Evolutionary conservation across 2,113 vertebrate genomes (phyloP), one percentile per base, ranked within the genome.

Genomic region (Brienomyrus brachyistius): DNA sequence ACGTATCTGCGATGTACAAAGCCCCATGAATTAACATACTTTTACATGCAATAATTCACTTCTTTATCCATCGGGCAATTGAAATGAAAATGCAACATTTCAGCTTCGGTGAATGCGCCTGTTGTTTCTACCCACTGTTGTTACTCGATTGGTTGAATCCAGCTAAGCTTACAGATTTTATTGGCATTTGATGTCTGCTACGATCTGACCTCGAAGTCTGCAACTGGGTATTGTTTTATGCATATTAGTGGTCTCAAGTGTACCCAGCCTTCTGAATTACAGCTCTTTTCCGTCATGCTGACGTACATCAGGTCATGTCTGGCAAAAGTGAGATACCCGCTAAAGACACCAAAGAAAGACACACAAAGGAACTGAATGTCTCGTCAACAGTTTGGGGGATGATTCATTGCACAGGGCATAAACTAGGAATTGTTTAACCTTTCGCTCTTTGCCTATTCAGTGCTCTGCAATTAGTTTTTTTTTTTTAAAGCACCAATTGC

Each of bases 231-330:
- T 43, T 43, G 43, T 47, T 85, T 85, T 23, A 85, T n/a, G 47
- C 21, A 86, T 27, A 48, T 48, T 48, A 86, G 10, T 27, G 31
- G 17, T 80, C 35, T 80, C 35, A 43, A 17, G n/a, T 51, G 7
- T 23, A n/a, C 19, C 83, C 83, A 0, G 1, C 23, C 21, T 27
- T 51, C 62, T 27, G 21, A 48, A 86, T 21, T 15, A 31, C n/a
- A 13, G 83, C 43, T 27, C 10, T 10, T 47, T 50, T 15, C 19
- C 40, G 40, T 54, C 80, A 27, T 48, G 19, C 17, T 21, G 84
- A 62, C 23, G 27, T 85, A 86, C 84, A 85, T 89, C 89, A 89
- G n/a, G 27, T 47, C 52, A 70, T 80, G 66, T 77, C 62, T 77
- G n/a, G 45, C 21, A 48, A 80, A 27, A 21, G 48, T 40, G 7